These are phyloP conservation scores for Cyprinus carpio DNA, from an alignment of 2,113 vertebrate species.

Conservation along the genomic window DNA sequence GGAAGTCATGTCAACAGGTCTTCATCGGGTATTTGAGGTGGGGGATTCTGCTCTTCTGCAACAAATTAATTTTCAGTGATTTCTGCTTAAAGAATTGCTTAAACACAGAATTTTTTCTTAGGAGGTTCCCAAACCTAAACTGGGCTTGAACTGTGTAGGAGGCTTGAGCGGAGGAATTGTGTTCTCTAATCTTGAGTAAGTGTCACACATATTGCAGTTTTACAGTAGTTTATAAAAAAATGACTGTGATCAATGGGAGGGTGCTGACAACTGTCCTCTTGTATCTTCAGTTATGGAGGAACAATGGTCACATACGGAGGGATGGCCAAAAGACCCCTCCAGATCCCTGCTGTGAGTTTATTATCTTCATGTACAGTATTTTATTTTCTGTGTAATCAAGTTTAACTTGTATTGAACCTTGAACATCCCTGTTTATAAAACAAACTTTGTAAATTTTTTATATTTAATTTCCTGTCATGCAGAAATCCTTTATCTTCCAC, in stretches of 20 bases:
- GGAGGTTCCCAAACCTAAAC: conserved; percentile 60
- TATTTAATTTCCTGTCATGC: conserved; percentile 30
- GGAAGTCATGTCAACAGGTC: conserved; percentile 67
- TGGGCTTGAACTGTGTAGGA: conserved; percentile 55
- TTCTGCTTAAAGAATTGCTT: neutral
- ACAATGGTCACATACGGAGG: conserved; percentile 60
- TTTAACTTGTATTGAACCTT: neutral
- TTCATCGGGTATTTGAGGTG: conserved; percentile 70
- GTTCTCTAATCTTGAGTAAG: conserved; percentile 53
- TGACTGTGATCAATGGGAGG: neutral
- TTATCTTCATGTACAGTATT: neutral
- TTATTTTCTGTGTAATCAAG: neutral
- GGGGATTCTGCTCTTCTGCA: neutral
- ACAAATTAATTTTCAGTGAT: neutral
- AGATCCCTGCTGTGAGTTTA: conserved; percentile 60
- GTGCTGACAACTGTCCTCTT: neutral
- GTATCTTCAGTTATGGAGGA: conserved; percentile 47
- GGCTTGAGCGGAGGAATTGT: conserved; percentile 2
- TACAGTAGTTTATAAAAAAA: neutral
- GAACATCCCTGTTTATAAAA: neutral
- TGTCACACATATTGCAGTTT: neutral
- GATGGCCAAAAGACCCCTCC: conserved; percentile 60
- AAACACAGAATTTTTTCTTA: conserved; percentile 46
- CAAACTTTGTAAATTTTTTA: neutral
- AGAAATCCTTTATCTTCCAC: conserved; percentile 59